A percentile compares a stretch with the other conserved stretches of the same genome.
These are phyloP conservation scores for Magallana gigas DNA, from an alignment of 1,140 invertebrate genomes.

Conservation along the genomic window DNA sequence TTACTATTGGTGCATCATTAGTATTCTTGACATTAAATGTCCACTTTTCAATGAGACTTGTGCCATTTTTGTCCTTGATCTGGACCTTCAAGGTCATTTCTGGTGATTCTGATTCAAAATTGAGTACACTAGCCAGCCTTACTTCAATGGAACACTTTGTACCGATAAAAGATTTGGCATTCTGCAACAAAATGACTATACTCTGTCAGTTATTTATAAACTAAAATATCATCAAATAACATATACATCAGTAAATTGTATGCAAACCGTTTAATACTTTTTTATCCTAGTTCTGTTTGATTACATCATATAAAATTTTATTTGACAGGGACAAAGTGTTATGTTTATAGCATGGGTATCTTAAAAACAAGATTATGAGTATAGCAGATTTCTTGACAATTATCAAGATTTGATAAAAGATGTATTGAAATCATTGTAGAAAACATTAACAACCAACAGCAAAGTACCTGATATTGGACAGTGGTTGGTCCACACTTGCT, in stretches of 20 bases:
- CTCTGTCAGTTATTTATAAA: not conserved
- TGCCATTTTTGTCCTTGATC: constrained; percentile 48
- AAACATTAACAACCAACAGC: no score
- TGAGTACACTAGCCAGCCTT: constrained; percentile 46
- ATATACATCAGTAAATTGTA: not conserved
- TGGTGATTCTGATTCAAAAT: constrained; percentile 45
- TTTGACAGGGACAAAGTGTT: no score
- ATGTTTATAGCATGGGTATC: no score
- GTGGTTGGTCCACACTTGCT: not conserved
- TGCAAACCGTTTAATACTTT: no score
- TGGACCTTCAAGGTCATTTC: constrained; percentile 42
- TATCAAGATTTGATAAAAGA: no score
- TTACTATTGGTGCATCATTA: constrained; percentile 62
- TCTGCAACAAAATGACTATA: not conserved
- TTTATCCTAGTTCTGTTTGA: no score
- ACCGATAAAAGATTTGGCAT: not conserved
- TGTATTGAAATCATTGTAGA: no score
- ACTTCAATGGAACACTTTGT: constrained; percentile 55
- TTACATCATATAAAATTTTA: no score
- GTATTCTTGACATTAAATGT: constrained; percentile 54
- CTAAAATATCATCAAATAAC: not conserved
- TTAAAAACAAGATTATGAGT: no score
- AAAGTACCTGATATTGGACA: not conserved
- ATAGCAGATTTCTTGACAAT: no score
- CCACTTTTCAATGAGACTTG: constrained; percentile 47